Conservation (phyloP, 2,113 vertebrate species). For the Tympanuchus pallidicinctus region DNA sequence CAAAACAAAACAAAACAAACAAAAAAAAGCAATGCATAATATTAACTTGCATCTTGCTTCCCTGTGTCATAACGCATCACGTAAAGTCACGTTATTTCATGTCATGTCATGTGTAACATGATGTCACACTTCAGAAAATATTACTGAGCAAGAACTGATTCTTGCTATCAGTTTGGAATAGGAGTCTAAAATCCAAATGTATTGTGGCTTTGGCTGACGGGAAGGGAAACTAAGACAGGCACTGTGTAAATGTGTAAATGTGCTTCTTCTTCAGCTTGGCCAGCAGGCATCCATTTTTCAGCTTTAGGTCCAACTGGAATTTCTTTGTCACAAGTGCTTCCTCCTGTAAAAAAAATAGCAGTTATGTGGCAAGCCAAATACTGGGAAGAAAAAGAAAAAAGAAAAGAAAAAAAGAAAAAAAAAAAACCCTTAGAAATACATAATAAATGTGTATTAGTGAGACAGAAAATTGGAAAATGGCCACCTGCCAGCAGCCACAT, state of each 20-base stretch:
- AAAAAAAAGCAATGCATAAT: neutral
- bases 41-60: slow-evolving; percentile 1
- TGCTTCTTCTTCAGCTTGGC: neutral
- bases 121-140: slow-evolving; percentile 54
- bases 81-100: neutral
- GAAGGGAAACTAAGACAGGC: neutral
- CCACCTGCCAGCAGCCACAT: slow-evolving; percentile 81
- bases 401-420: slow-evolving; percentile 38
- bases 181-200: slow-evolving; percentile 21
- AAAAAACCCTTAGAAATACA: slow-evolving; percentile 70
- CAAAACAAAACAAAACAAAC: neutral
- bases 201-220: slow-evolving; percentile 14
- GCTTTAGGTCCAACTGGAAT: slow-evolving; percentile 36
- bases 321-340: neutral
- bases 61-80: slow-evolving; percentile 36
- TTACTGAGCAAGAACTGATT: slow-evolving; percentile 17
- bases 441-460: slow-evolving; percentile 80
- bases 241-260: neutral
- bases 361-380: slow-evolving; percentile 63
- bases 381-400: slow-evolving; percentile 15
- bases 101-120: neutral
- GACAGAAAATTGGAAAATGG: slow-evolving; percentile 84
- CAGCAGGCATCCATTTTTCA: slow-evolving; percentile 58
- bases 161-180: neutral
- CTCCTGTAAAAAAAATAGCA: slow-evolving; percentile 60